Evolutionary conservation across 2,888 invertebrate genomes (phyloP), one percentile per base, ranked within the genome.

Genomic region (Drosophila monieri): DNA sequence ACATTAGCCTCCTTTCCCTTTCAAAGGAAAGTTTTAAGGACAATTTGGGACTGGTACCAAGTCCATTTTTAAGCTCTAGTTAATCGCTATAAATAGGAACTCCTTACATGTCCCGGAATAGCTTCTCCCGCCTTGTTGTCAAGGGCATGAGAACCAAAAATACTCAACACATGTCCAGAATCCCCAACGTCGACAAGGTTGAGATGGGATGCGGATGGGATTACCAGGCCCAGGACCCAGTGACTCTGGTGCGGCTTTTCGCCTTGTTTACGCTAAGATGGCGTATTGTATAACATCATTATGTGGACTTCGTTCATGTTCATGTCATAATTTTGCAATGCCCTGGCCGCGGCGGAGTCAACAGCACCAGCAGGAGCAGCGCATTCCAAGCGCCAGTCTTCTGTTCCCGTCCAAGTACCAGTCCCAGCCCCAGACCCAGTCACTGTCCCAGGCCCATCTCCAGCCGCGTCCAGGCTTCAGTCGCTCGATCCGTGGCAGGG

Each of bases 251-350:
- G 81, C 84, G 85, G 85, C 86, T 53, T 88, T 80, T 79, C 57
- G 75, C 78, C 86, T 78, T 85, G 88, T 88, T 85, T 85, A 76
- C 73, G 88, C 86, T 85, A 85, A 86, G 89, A 89, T 89, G 89
- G 89, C 85, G 89, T 89, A 89, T 90, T 87, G 89, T 89, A 87
- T 89, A 90, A 89, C 89, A 89, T 90, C 90, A 90, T 89, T 89
- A 90, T 89, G 88, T 78, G 89, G 80, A 88, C 88, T 89, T 84
- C 85, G 90, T 85, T 89, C 89, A 88, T 89, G 89, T 90, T 89
- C 89, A 89, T 89, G 89, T 89, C 90, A 89, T 89, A 89, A 89
- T 89, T 89, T 89, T 90, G 86, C 86, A 74, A 72, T 79, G 73
- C 74, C 55, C 56, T 37, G 41, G 30, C 61, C 53, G 49, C 49